Evolutionary conservation across 2,113 vertebrate genomes (phyloP), one percentile per base, ranked within the genome.

Genomic region (Harpagus bidentatus): DNA sequence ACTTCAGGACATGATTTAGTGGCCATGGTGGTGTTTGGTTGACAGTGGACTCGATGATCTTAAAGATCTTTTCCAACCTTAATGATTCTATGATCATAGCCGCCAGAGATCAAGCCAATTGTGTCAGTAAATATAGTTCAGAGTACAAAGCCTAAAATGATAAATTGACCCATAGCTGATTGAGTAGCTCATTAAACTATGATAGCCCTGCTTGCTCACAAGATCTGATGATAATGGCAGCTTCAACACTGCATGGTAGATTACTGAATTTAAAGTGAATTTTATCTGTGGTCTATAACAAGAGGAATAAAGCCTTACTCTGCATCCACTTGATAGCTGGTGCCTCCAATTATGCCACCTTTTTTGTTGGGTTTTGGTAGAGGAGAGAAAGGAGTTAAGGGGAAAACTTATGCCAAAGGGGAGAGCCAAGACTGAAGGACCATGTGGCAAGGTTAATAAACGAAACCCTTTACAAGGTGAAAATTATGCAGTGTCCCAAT

Each of bases 221-320:
- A 29, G 70, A 29, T 29, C 61, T 59, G 43, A 31, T 45, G 22
- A 15, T 50, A 63, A 22, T 8, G 8, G 19, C 17, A 63, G 43
- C 32, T 83, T 63, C 76, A 43, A 65, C 31, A 23, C 31, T 72
- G 32, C 11, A 10, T 32, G 29, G 20, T 6, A 36, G 14, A 31
- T 59, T 45, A 12, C 28, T 73, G 69, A 82, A 82, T 73, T 74
- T 48, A 67, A 62, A 28, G 13, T 34, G 5, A 71, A 7, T 82
- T 67, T 84, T 48, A 42, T 36, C 11, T 1, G 0, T 50, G 14
- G 5, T 34, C 23, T 86, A 0, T 48, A 52, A 61, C 4, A 58
- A n/a, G 15, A 13, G 9, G 18, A 42, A 40, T 58, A 50, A 88
- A 5, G 6, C 6, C 7, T 71, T 45, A 25, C 15, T 62, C 56